A percentile compares a stretch with the other conserved stretches of the same genome.
These are phyloP conservation scores for Darevskia nairensis DNA, from an alignment of 2,797 vertebrate genomes.

Conservation along the genomic window DNA sequence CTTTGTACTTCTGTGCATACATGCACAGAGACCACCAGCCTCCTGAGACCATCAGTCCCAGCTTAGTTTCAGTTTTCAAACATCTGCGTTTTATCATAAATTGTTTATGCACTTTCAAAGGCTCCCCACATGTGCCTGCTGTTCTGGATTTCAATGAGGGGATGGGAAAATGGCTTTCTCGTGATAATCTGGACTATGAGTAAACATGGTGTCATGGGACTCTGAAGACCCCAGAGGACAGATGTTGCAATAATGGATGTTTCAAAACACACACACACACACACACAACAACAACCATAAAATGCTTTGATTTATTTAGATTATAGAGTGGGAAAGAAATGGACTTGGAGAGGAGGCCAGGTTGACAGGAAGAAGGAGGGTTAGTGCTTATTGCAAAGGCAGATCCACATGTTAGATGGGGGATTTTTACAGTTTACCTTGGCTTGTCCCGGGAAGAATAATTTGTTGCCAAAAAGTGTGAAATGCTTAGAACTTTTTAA, in stretches of 20 bases:
- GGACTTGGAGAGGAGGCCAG: conserved; percentile 53
- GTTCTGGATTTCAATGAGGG: conserved; percentile 65
- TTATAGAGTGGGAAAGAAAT: conserved; percentile 80
- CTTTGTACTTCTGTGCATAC: not conserved
- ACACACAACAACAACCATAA: not conserved
- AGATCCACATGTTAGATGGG: not conserved
- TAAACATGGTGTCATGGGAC: conserved; percentile 83
- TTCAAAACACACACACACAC: conserved; percentile 62
- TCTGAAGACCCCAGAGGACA: conserved; percentile 76
- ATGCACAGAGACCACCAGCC: not conserved
- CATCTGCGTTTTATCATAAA: conserved; percentile 69
- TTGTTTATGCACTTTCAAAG: conserved; percentile 61
- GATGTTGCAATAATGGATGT: conserved; percentile 76
- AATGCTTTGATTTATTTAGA: conserved; percentile 80
- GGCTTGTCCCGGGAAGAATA: not conserved
- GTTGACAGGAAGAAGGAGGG: conserved; percentile 46
- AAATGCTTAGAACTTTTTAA: rapidly evolving
- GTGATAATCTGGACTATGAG: conserved; percentile 75
- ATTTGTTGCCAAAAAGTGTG: not conserved
- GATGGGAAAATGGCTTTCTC: conserved; percentile 71
- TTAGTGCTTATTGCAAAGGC: conserved; percentile 15
- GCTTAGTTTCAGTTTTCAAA: conserved; percentile 67
- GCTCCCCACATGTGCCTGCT: conserved; percentile 47
- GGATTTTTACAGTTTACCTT: conserved; percentile 42
- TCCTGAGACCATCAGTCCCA: conserved; percentile 31